Evolutionary conservation across 92 coral and sea anemone genomes (phyloP), one percentile per base, ranked within the genome.

Genomic region (Epizoanthus stellaris): DNA sequence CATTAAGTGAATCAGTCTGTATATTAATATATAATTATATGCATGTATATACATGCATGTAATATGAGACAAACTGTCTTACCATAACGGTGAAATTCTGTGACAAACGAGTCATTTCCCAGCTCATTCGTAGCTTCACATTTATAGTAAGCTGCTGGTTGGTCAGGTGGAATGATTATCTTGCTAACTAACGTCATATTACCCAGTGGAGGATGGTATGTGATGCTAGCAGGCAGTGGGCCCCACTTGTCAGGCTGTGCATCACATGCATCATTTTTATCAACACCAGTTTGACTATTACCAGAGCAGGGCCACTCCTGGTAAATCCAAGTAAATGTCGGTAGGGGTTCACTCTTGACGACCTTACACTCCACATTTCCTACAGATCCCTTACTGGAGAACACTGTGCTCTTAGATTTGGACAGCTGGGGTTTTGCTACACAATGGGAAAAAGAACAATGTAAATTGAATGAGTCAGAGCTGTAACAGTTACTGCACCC

Each of bases 41-140:
- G 6, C 45, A 40, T 5, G 6, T 8, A 43, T 43, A 8, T 43
- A 43, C 47, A 43, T 7, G 5, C 47, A n/a, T 43, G 5, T 40
- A 43, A 43, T 43, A 7, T 43, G 6, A 43, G 49, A 4, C 49
- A 49, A 49, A 7, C 54, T 49, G 54, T 6, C 98, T 88, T 85
- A 95, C 98, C 98, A 66, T 70, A 61, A 7, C 98, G 94, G 58
- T 20, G 49, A 49, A 96, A 81, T 61, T 57, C 45, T 8, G 88
- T 67, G 7, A 68, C 52, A 47, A 69, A 49, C 11, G 85, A 72
- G 68, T 90, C 95, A 43, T 68, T 86, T 47, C 98, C 98, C 67
- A 80, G 36, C 10, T 67, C 10, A 64, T 94, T 96, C 16, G 13
- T 71, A 14, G 98, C 98, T 39, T 73, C 52, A 73, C 98, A 96